Percentiles rank a stretch among this genome's conserved stretches.
Conservation (phyloP, 2,888 invertebrate genomes). For the Erebia epiphron region DNA sequence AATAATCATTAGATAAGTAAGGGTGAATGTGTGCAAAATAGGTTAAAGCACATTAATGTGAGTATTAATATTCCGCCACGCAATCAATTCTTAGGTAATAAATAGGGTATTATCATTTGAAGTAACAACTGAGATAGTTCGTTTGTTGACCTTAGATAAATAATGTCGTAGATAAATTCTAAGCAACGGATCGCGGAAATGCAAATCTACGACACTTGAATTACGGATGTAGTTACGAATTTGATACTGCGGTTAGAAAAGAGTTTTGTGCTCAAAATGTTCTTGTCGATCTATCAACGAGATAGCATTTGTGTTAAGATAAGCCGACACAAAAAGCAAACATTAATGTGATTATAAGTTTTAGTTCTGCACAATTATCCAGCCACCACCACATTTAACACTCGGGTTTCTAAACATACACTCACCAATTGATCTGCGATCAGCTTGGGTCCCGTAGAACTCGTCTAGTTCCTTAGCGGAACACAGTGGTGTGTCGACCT, state of each 20-base stretch:
- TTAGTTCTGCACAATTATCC: conserved; percentile 28
- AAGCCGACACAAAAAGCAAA: conserved; percentile 37
- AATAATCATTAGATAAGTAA: conserved; percentile 8
- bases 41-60: conserved; percentile 34
- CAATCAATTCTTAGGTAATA: conserved; percentile 48
- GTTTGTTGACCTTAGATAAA: conserved; percentile 70
- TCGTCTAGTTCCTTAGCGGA: conserved; percentile 86
- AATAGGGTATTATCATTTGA: conserved; percentile 54
- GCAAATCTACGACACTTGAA: conserved; percentile 32
- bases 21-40: conserved; percentile 29
- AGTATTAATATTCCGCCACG: conserved; percentile 32
- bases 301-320: conserved; percentile 30
- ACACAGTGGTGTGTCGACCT: conserved; percentile 91
- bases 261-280: neutral
- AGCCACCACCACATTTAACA: conserved; percentile 45
- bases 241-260: conserved; percentile 8
- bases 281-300: conserved; percentile 27
- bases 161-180: conserved; percentile 50
- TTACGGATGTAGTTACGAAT: conserved; percentile 10
- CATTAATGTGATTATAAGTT: conserved; percentile 18
- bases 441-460: conserved; percentile 84
- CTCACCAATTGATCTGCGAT: conserved; percentile 82
- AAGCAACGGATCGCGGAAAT: conserved; percentile 47
- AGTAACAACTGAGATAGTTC: conserved; percentile 51
- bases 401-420: conserved; percentile 47